Base-by-base conservation (phyloP, 1,140 invertebrate genomes). In the Daktulosphaira vitifoliae region DNA sequence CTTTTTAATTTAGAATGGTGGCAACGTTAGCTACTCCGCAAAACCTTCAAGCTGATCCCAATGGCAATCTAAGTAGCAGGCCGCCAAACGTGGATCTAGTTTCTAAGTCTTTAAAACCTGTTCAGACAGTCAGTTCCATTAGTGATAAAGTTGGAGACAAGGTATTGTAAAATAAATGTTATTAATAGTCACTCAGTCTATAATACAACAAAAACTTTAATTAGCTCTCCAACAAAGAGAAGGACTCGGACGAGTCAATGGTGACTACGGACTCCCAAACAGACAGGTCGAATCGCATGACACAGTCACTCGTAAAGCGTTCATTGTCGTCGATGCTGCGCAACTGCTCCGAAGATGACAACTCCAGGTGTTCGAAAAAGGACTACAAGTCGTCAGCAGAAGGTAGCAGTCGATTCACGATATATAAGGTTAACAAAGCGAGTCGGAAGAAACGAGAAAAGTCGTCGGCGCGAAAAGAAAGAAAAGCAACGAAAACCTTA, bases 401-500 rank as follows among this genome's bases (percentile, higher is more conserved):
- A 52, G 77, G 76, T 39, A 76, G 76, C 52, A 78, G 76, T 46
- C 75, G 89, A 71, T 92, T 93, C 75, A 92, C 89, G 65, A 91
- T 93, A 73, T 92, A 91, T 75, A 92, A 92, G 77, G 87, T 90
- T 20, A 90, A 92, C 77, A 94, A 95, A 78, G 89, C 89, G n/a
- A 92, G 89, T 73, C 85, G 87, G 75, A 96, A 90, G 81, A 96
- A 93, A 80, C 81, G 90, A 42, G 92, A 95, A 73, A 96, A 94
- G 73, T 93, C 90, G 22, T 92, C 92, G 1, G 92, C 90, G 2
- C 93, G 92, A 74, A 90, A 91, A 73, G 96, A 99, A 75, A 84
- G 93, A 67, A 97, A 99, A 78, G 96, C 96, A n/a, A 99, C 96
- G 5, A 98, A 99, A 80, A 99, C 96, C 15, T 76, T 99, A 37